Evolutionary conservation across 2,113 vertebrate species (phyloP).

Genomic region (Hippoglossus stenolepis): DNA sequence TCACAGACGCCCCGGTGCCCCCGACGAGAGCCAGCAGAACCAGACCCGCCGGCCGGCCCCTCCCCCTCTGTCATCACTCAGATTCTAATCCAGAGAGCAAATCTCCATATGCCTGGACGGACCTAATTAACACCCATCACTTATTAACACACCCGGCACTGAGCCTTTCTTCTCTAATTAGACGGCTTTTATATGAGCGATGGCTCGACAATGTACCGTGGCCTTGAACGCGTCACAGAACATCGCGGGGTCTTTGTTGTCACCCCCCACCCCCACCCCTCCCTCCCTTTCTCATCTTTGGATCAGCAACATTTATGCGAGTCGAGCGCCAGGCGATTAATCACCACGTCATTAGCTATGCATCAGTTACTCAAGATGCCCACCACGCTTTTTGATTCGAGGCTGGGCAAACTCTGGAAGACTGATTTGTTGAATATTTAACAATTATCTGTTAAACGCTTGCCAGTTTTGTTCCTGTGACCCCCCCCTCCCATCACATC

Average conservation of each 20-base stretch:
- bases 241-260: conserved; percentile 61
- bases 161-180: conserved; percentile 62
- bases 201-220: conserved; percentile 37
- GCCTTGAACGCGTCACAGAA: conserved; percentile 57
- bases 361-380: conserved; percentile 72
- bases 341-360: conserved; percentile 75
- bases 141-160: conserved; percentile 57
- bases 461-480: conserved; percentile 26
- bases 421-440: conserved; percentile 70
- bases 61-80: conserved; percentile 30
- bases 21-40: conserved; percentile 24
- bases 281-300: conserved; percentile 27
- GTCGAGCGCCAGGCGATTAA: conserved; percentile 66
- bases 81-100: conserved; percentile 56
- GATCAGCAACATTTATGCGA: conserved; percentile 55
- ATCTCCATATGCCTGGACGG: conserved; percentile 72
- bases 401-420: conserved; percentile 59
- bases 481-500: conserved; percentile 5
- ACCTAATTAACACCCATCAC: conserved; percentile 70
- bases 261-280: neutral
- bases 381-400: conserved; percentile 65
- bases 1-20: neutral
- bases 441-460: conserved; percentile 58
- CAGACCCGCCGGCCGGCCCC: neutral
- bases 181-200: conserved; percentile 50